Evolutionary conservation across 2,888 invertebrate species (phyloP).

Genomic region (Hypena proboscidalis): DNA sequence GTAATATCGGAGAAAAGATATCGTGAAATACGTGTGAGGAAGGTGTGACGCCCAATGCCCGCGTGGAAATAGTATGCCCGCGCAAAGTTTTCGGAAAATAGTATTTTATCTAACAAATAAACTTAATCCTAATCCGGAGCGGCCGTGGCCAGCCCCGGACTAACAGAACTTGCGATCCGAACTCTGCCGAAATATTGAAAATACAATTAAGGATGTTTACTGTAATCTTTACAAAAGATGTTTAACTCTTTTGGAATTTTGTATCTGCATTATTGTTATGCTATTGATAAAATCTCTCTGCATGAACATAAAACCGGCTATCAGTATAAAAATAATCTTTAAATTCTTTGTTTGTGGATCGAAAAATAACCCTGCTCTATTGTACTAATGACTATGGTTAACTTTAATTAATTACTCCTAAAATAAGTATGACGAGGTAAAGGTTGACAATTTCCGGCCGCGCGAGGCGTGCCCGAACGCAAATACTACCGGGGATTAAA

Average conservation of each 20-base stretch:
- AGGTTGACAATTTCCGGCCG: conserved; percentile 79
- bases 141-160: conserved; percentile 57
- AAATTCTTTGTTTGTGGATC: conserved; percentile 82
- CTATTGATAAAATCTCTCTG: conserved; percentile 76
- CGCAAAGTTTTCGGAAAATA: conserved; percentile 72
- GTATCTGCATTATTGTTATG: conserved; percentile 64
- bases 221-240: conserved; percentile 72
- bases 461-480: conserved; percentile 60
- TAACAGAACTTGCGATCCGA: conserved; percentile 73
- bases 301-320: conserved; percentile 82
- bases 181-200: conserved; percentile 74
- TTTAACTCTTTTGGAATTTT: conserved; percentile 75
- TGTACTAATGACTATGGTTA: conserved; percentile 84
- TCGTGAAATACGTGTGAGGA: conserved; percentile 16
- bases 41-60: conserved; percentile 58
- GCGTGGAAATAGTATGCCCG: conserved; percentile 55
- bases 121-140: conserved; percentile 78
- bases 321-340: conserved; percentile 84
- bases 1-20: conserved; percentile 37
- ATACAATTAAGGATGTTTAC: conserved; percentile 78
- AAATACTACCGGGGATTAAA: conserved; percentile 60
- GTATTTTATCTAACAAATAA: conserved; percentile 80
- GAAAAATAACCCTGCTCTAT: conserved; percentile 86
- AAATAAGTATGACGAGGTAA: conserved; percentile 82
- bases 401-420: conserved; percentile 83